Percentiles rank a stretch among this genome's conserved stretches.
phyloP scores from a whole-genome alignment of 2,113 vertebrate genomes.

The Cygnus atratus region DNA sequence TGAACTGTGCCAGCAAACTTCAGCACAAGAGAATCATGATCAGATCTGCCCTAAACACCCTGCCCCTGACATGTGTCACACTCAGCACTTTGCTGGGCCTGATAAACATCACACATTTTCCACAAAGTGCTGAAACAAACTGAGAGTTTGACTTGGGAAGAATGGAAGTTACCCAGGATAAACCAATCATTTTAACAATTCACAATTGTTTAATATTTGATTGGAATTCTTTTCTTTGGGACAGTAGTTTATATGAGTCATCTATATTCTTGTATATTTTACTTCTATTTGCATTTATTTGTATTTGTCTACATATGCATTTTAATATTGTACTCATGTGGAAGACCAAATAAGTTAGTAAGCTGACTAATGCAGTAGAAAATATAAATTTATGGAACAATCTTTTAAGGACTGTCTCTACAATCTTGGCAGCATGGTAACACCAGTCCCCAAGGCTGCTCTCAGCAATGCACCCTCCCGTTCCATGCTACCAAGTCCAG shows the following conservation, averaged over 20 bases:
- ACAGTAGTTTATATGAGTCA: not conserved
- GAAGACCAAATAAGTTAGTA: not conserved
- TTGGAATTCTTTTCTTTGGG: not conserved
- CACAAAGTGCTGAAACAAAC: not conserved
- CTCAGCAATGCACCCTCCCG: not conserved
- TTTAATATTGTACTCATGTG: not conserved
- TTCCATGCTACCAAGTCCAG: not conserved
- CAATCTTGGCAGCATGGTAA: slow-evolving; percentile 4
- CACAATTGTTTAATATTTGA: not conserved
- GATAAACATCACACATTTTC: not conserved
- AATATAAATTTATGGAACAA: slow-evolving; percentile 2
- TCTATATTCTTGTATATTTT: not conserved
- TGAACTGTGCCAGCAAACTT: not conserved
- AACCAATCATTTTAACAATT: not conserved
- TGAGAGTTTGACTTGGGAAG: not conserved
- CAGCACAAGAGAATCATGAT: not conserved
- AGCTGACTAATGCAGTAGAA: slow-evolving; percentile 31
- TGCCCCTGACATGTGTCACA: not conserved
- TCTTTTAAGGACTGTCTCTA: not conserved
- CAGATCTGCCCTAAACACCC: not conserved
- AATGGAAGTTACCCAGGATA: not conserved
- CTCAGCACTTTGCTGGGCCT: not conserved
- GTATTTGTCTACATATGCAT: not conserved
- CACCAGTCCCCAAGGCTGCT: not conserved
- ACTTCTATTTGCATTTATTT: not conserved